Evolutionary conservation across 2,113 vertebrate species (phyloP).

Genomic region (Plotosus lineatus): DNA sequence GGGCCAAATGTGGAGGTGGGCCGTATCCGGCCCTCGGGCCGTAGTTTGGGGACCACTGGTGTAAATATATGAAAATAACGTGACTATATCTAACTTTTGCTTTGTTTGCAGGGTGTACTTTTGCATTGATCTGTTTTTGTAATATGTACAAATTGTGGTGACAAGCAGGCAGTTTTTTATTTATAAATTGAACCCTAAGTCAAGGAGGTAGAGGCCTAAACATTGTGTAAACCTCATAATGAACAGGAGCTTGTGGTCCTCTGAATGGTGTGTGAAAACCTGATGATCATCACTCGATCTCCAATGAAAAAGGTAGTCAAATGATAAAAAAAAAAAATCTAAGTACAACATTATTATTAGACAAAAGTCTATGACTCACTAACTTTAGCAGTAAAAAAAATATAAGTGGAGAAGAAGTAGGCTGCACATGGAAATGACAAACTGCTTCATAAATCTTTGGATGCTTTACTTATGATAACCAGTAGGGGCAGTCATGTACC

Average conservation of each 20-base stretch:
- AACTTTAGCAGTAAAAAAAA: background rate
- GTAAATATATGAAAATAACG: too few relatives aligned
- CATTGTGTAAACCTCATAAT: background rate
- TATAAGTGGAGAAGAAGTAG: background rate
- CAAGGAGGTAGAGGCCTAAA: background rate
- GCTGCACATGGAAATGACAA: background rate
- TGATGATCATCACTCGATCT: background rate
- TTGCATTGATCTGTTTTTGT: too few relatives aligned
- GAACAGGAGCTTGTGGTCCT: background rate
- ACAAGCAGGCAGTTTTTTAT: background rate
- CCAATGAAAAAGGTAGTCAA: background rate
- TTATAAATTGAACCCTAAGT: background rate
- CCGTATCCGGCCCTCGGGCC: too few relatives aligned
- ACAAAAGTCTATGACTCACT: background rate
- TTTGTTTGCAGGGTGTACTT: too few relatives aligned
- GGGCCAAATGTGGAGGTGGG: too few relatives aligned
- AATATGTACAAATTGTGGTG: too few relatives aligned
- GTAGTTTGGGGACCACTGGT: too few relatives aligned
- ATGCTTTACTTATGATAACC: conserved; percentile 27
- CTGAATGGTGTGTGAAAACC: background rate
- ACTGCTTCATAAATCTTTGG: background rate
- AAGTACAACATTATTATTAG: background rate
- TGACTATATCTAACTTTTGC: too few relatives aligned
- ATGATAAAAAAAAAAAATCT: background rate
- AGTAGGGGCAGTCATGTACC: conserved; percentile 32